Evolutionary conservation across 2,113 vertebrate species (phyloP).

Genomic region (Canis aureus): DNA sequence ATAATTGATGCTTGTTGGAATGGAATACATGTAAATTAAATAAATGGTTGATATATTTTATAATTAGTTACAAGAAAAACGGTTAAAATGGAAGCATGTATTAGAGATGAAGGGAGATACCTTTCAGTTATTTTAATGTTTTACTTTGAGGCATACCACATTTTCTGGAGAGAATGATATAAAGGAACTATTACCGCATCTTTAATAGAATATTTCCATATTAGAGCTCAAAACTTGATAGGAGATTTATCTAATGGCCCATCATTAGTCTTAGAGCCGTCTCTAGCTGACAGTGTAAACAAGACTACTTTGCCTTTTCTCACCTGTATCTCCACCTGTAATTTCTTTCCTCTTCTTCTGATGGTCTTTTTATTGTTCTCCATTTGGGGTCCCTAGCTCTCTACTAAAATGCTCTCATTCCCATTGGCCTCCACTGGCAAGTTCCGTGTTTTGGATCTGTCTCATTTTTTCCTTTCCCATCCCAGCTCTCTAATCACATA

Average conservation of each 20-base stretch:
- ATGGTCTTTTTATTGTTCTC: background rate
- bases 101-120: conserved; percentile 61
- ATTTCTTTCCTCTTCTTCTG: background rate
- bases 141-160: background rate
- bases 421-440: background rate
- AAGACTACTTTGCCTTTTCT: background rate
- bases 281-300: background rate
- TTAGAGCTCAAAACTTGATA: conserved; percentile 52
- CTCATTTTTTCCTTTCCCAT: background rate
- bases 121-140: conserved; percentile 55
- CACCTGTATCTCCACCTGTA: background rate
- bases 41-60: conserved; percentile 28
- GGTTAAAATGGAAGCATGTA: conserved; percentile 58
- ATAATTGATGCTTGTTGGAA: background rate
- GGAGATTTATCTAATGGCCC: conserved; percentile 42
- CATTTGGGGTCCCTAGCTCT: background rate
- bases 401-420: background rate
- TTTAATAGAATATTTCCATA: conserved; percentile 56
- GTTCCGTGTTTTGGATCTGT: background rate
- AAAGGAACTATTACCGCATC: conserved; percentile 7
- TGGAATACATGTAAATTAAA: conserved; percentile 28
- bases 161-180: conserved; percentile 31
- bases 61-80: conserved; percentile 52
- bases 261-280: background rate
- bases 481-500: background rate